phyloP scores from a whole-genome alignment of 2,113 vertebrate genomes.

The Myrmecophaga tridactyla region DNA sequence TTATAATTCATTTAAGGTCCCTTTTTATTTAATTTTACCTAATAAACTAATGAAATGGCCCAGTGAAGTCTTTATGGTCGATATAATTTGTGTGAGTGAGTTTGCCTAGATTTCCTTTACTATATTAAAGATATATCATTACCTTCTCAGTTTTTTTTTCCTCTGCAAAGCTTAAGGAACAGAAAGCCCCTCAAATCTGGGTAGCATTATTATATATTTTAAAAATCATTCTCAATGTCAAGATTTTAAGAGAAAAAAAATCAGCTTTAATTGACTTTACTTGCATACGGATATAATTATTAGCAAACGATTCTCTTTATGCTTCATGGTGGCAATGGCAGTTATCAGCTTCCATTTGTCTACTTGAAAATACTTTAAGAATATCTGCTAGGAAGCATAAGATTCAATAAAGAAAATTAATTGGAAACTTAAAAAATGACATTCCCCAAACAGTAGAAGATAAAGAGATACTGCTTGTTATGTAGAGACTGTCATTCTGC shows the following conservation, averaged over 20 bases:
- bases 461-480: not conserved
- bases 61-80: slow-evolving; percentile 75
- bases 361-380: not conserved
- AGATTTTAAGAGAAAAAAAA: not conserved
- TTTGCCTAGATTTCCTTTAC: slow-evolving; percentile 69
- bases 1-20: slow-evolving; percentile 80
- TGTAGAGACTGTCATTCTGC: not conserved
- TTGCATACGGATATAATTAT: slow-evolving; percentile 22
- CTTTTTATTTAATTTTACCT: slow-evolving; percentile 79
- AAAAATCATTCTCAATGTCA: slow-evolving; percentile 32
- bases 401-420: not conserved
- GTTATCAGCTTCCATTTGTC: not conserved
- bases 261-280: slow-evolving; percentile 28
- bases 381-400: not conserved
- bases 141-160: not conserved
- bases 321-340: not conserved
- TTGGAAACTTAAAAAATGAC: not conserved
- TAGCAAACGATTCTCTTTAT: slow-evolving; percentile 44
- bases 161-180: not conserved
- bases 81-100: slow-evolving; percentile 72
- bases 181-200: not conserved
- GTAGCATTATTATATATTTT: not conserved
- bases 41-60: slow-evolving; percentile 81
- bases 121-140: slow-evolving; percentile 64
- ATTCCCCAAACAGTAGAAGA: not conserved